Evolutionary conservation across 2,113 vertebrate species (phyloP).

Genomic region (Formicarius rufipectus): DNA sequence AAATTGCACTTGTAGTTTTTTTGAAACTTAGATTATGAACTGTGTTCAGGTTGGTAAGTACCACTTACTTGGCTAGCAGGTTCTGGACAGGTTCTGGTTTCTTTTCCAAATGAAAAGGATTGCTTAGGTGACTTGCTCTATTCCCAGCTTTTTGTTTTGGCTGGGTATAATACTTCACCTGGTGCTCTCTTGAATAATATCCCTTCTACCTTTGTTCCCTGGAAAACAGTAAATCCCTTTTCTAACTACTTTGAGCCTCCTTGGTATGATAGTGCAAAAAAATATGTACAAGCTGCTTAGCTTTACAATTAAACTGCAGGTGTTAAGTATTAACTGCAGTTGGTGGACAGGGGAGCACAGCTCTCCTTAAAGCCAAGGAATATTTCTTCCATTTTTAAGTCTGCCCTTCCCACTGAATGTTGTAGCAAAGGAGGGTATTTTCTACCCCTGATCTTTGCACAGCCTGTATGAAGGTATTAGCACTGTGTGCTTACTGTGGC

Average conservation of each 20-base stretch:
- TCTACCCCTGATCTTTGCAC: not conserved
- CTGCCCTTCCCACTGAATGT: not conserved
- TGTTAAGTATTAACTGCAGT: not conserved
- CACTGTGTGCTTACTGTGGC: not conserved
- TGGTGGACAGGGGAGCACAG: accelerated
- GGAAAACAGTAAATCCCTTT: slow-evolving; percentile 2
- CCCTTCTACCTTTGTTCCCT: not conserved
- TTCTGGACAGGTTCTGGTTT: not conserved
- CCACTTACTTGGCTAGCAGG: not conserved
- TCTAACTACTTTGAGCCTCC: not conserved
- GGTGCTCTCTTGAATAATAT: not conserved
- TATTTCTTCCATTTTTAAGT: not conserved
- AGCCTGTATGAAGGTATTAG: not conserved
- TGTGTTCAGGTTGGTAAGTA: not conserved
- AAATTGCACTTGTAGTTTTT: not conserved
- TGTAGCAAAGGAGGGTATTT: not conserved
- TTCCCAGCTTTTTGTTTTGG: not conserved
- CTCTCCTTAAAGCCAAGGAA: not conserved
- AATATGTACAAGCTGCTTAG: not conserved
- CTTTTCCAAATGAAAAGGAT: not conserved
- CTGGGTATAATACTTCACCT: not conserved
- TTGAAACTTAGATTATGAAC: not conserved
- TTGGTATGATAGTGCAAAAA: not conserved
- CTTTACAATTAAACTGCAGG: not conserved
- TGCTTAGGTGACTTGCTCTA: not conserved